Base-by-base conservation (phyloP, 2,113 vertebrate genomes). In the Cephalopterus ornatus region DNA sequence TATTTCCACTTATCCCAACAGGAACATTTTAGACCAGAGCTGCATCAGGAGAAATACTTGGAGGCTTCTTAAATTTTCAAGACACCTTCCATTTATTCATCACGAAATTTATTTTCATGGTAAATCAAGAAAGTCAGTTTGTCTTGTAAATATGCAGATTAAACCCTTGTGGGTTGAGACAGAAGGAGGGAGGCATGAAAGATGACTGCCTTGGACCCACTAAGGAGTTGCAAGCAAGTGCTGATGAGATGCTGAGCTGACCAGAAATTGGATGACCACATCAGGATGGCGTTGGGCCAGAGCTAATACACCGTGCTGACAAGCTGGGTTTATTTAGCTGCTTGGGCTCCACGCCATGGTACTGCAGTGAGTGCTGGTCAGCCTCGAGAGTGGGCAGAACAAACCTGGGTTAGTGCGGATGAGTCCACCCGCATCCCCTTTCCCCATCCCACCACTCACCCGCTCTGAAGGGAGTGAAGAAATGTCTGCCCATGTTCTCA, bases 221-320 rank as follows among this genome's bases (percentile, higher is more conserved):
- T 35, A 39, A 74, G 59, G 72, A 86, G 78, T 56, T 0, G 1
- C 0, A 1, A 84, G 65, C 55, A 47, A 79, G 58, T 0, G 0
- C 78, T 87, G 82, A 59, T 0, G 4, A 79, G 90, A 70, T 49
- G 85, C 92, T 95, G 95, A 90, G 79, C 82, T 92, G 71, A 67
- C 89, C 86, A 91, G 73, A 80, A 92, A 86, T 27, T 2, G 6
- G 76, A 88, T 95, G 91, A 91, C 76, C 89, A 75, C 89, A 75
- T 56, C 75, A 59, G 68, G 84, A 72, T 92, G 89, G 95, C 52
- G 0, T 4, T 44, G 47, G 50, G 93, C 91, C 93, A 92, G 83
- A 41, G 73, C 56, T 84, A 33, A 78, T n/a, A 23, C 1, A 3
- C 68, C 5, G 1, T 23, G 21, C 61, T 80, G 88, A 42, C 75